Evolutionary conservation across 2,113 vertebrate species (phyloP).

Genomic region (Zapornia atra): DNA sequence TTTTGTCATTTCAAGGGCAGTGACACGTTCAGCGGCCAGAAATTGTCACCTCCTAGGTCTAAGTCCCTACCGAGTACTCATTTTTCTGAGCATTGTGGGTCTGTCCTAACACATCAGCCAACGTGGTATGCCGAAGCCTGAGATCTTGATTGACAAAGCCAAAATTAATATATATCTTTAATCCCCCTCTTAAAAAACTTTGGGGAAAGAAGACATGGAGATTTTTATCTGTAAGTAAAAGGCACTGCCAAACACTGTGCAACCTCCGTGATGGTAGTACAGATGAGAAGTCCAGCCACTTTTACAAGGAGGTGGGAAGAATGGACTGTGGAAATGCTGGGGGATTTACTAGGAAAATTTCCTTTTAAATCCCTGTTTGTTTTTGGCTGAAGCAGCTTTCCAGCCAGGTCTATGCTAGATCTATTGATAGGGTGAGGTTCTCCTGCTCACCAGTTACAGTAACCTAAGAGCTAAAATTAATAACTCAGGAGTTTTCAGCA

Average conservation of each 20-base stretch:
- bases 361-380: neutral
- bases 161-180: neutral
- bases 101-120: neutral
- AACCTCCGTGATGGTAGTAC: neutral
- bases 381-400: neutral
- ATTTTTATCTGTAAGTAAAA: neutral
- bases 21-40: neutral
- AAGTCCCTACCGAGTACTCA: neutral
- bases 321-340: neutral
- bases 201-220: neutral
- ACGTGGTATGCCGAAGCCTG: neutral
- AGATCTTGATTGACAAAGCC: neutral
- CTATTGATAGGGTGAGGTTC: neutral
- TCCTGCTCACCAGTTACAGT: neutral
- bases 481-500: neutral
- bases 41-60: neutral
- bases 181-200: neutral
- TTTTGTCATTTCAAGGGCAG: conserved; percentile 23
- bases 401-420: neutral
- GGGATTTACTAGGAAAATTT: neutral
- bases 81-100: neutral
- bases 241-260: neutral
- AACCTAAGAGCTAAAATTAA: neutral
- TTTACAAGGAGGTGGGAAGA: neutral
- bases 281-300: neutral